These are phyloP conservation scores for Dioctria linearis DNA, from an alignment of 2,888 invertebrate species.

Conservation along the genomic window DNA sequence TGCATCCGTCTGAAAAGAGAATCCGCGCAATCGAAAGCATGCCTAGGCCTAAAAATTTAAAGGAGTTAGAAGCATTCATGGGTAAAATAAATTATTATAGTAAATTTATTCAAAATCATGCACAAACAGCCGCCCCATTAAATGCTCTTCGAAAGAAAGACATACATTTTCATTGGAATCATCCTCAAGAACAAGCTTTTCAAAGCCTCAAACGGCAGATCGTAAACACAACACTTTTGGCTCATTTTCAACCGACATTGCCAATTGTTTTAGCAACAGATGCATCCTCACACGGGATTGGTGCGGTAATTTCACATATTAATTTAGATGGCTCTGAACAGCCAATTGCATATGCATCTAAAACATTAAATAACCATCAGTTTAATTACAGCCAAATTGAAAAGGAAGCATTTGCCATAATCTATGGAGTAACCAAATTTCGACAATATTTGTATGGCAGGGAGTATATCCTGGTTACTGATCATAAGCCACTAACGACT, in stretches of 20 bases:
- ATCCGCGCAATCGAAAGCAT: not conserved
- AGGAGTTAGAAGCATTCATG: slow-evolving; percentile 25
- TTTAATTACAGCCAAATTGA: slow-evolving; percentile 22
- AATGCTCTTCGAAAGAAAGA: not conserved
- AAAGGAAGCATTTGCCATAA: slow-evolving; percentile 1
- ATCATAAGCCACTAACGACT: not conserved
- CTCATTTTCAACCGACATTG: not conserved
- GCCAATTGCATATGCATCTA: slow-evolving; percentile 2
- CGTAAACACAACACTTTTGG: not conserved
- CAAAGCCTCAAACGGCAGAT: not conserved
- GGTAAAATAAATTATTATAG: slow-evolving; percentile 14
- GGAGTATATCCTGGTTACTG: not conserved
- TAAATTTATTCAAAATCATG: slow-evolving; percentile 5
- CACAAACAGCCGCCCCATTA: slow-evolving; percentile 7
- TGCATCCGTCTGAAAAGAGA: not conserved
- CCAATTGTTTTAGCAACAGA: not conserved
- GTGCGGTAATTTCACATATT: not conserved
- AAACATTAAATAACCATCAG: not conserved
- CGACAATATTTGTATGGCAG: slow-evolving; percentile 6
- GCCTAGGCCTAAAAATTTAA: not conserved
- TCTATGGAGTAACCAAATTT: not conserved
- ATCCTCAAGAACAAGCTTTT: not conserved
- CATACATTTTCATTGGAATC: not conserved
- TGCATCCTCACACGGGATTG: slow-evolving; percentile 1
- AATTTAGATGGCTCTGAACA: not conserved